phyloP scores from a whole-genome alignment of 2,113 vertebrate genomes.

The Gulo gulo region DNA sequence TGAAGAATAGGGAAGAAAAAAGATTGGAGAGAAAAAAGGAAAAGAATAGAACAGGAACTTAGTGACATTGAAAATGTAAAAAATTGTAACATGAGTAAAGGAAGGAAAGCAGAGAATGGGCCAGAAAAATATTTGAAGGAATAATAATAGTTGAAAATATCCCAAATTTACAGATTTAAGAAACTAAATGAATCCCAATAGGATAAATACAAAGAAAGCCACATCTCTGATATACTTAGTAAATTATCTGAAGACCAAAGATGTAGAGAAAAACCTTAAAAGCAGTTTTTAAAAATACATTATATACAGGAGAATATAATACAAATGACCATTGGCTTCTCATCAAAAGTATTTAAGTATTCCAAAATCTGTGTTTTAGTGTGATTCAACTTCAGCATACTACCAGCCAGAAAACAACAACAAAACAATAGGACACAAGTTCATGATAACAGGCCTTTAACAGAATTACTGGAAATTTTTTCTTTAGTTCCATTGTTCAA shows the following conservation, averaged over 20 bases:
- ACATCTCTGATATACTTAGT: neutral
- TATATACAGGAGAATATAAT: neutral
- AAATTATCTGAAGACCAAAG: slow-evolving; percentile 38
- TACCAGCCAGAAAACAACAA: neutral
- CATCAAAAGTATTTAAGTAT: slow-evolving; percentile 17
- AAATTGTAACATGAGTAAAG: neutral
- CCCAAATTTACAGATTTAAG: neutral
- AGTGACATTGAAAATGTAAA: neutral
- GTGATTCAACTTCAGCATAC: neutral
- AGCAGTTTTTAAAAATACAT: neutral
- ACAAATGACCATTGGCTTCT: neutral
- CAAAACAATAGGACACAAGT: neutral
- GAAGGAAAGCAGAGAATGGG: neutral
- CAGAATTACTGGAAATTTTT: neutral
- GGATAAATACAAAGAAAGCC: slow-evolving; percentile 35
- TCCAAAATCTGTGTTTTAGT: neutral
- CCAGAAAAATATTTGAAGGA: neutral
- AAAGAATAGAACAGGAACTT: neutral
- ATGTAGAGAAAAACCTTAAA: slow-evolving; percentile 12
- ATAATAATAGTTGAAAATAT: neutral
- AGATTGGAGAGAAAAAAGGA: neutral
- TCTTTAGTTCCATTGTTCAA: neutral
- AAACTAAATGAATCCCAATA: slow-evolving; percentile 41
- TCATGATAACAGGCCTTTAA: neutral
- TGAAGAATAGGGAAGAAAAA: neutral